Conservation (phyloP, 2,888 invertebrate genomes). For the Lepidochrysops patricia region DNA sequence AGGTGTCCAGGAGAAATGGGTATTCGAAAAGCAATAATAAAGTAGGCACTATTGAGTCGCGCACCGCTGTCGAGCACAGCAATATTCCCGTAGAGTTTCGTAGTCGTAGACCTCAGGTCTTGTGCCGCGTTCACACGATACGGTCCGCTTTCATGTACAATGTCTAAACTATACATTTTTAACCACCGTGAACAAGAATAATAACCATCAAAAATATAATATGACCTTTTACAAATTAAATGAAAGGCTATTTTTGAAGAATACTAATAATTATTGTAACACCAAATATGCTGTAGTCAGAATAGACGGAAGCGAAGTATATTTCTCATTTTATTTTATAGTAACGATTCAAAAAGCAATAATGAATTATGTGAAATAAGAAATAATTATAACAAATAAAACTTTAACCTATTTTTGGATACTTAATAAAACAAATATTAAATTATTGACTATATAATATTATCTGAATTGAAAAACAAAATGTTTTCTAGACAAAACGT, state of each 20-base stretch:
- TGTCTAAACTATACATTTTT: not conserved
- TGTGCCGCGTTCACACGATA: slow-evolving; percentile 12
- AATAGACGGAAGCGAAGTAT: not conserved
- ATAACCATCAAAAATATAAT: no score
- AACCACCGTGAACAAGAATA: not conserved
- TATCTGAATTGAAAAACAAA: no score
- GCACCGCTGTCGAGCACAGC: slow-evolving; percentile 64
- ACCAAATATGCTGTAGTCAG: not conserved
- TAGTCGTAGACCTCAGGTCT: slow-evolving; percentile 35
- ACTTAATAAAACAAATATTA: no score
- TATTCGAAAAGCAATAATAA: slow-evolving; percentile 76
- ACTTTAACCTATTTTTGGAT: no score
- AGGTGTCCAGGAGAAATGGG: slow-evolving; percentile 70
- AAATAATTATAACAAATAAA: no score
- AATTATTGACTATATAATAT: no score
- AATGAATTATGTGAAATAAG: no score
- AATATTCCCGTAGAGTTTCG: slow-evolving; percentile 45
- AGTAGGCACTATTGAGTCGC: slow-evolving; percentile 61
- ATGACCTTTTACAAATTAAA: no score
- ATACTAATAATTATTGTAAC: not conserved
- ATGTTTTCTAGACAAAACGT: no score
- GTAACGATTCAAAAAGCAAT: no score
- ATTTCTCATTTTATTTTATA: slow-evolving; percentile 3
- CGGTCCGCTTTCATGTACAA: not conserved
- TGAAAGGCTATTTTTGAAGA: no score